A percentile compares a stretch with the other conserved stretches of the same genome.
These are phyloP conservation scores for Cyprinodon tularosa DNA, from an alignment of 2,113 vertebrate genomes.

Conservation along the genomic window DNA sequence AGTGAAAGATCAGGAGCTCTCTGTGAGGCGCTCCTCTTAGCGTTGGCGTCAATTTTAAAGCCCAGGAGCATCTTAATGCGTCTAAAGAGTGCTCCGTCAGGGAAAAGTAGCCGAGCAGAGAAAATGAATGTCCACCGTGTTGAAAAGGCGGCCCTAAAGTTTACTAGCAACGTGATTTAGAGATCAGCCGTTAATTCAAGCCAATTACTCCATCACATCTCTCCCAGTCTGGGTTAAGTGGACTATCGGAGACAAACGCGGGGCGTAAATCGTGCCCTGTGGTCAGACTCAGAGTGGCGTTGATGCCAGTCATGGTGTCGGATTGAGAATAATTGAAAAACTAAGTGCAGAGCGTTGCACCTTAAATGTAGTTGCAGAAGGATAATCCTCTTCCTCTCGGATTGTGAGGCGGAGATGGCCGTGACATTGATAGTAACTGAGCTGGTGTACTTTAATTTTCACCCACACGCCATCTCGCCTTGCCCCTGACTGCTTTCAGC, in stretches of 20 bases:
- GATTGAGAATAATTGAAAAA: slow-evolving; percentile 16
- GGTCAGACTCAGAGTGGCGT: slow-evolving; percentile 22
- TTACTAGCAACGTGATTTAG: slow-evolving; percentile 50
- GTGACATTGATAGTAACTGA: slow-evolving; percentile 4
- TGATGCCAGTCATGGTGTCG: slow-evolving; percentile 21
- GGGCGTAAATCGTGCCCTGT: slow-evolving; percentile 42
- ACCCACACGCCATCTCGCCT: not conserved
- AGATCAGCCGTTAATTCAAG: slow-evolving; percentile 58
- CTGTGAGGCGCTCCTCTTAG: slow-evolving; percentile 7
- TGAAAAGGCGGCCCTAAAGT: not conserved
- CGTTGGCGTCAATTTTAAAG: slow-evolving; percentile 27
- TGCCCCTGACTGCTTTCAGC: slow-evolving; percentile 5
- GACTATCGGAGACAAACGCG: slow-evolving; percentile 41
- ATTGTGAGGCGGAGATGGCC: slow-evolving; percentile 12
- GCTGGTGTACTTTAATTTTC: slow-evolving; percentile 8
- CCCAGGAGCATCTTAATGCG: slow-evolving; percentile 26
- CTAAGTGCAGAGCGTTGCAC: slow-evolving; percentile 15
- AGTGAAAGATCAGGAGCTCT: slow-evolving; percentile 4
- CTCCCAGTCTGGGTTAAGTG: slow-evolving; percentile 61
- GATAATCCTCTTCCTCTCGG: slow-evolving; percentile 30
- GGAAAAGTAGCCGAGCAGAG: slow-evolving; percentile 11
- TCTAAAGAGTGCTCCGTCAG: slow-evolving; percentile 30
- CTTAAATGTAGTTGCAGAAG: slow-evolving; percentile 37
- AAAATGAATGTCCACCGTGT: slow-evolving; percentile 13
- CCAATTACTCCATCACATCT: slow-evolving; percentile 56